phyloP scores from a whole-genome alignment of 2,797 vertebrate genomes.

The Eupleurogrammus muticus region DNA sequence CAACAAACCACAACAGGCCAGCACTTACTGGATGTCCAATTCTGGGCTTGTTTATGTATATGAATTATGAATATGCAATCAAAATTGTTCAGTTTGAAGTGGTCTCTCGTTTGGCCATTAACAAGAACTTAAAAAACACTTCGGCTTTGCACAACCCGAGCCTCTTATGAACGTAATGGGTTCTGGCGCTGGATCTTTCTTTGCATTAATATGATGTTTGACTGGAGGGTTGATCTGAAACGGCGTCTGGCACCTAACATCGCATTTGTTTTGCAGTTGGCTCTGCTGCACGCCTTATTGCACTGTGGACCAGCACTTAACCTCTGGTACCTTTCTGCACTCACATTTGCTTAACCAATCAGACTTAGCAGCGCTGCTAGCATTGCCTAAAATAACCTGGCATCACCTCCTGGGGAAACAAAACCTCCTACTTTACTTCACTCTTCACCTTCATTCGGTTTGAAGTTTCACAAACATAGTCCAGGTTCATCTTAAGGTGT shows the following conservation, averaged over 20 bases:
- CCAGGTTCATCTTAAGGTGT: too few relatives aligned
- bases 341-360: not conserved
- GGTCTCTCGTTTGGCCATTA: not conserved
- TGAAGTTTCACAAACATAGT: too few relatives aligned
- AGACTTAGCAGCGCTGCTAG: not conserved
- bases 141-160: not conserved
- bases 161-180: slow-evolving; percentile 1
- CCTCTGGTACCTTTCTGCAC: not conserved
- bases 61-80: not conserved
- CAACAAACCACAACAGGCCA: slow-evolving; percentile 28
- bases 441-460: too few relatives aligned
- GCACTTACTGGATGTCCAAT: slow-evolving; percentile 3
- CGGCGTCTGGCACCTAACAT: not conserved
- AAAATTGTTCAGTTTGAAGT: not conserved
- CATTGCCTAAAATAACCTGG: not conserved
- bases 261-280: not conserved
- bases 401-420: not conserved
- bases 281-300: not conserved
- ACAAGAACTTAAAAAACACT: not conserved
- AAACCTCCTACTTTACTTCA: not conserved
- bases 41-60: not conserved
- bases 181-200: not conserved
- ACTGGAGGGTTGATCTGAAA: not conserved
- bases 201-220: not conserved
- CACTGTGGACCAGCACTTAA: not conserved